Percentiles rank a stretch among this genome's conserved stretches.
These are phyloP conservation scores for Laterallus jamaicensis DNA, from an alignment of 2,113 vertebrate genomes.

Conservation along the genomic window DNA sequence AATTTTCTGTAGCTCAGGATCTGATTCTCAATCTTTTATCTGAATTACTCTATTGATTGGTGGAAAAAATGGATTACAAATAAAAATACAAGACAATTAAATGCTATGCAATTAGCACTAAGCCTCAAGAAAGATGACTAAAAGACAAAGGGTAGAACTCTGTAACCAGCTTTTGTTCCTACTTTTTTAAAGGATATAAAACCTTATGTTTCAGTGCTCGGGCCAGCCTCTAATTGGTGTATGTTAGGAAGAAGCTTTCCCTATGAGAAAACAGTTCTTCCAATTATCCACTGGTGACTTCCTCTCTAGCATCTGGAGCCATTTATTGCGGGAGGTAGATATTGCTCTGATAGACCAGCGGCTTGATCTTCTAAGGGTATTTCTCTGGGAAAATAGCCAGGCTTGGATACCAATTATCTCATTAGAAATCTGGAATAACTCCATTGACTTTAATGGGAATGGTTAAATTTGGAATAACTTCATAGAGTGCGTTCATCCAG, in stretches of 20 bases:
- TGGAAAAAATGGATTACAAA: conserved; percentile 32
- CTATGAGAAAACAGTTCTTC: not conserved
- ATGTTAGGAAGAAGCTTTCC: not conserved
- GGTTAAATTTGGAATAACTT: not conserved
- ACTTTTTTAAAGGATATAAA: not conserved
- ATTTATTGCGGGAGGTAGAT: not conserved
- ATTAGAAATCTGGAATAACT: not conserved
- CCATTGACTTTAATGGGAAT: not conserved
- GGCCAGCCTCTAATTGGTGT: not conserved
- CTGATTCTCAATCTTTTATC: conserved; percentile 14
- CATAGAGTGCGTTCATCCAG: not conserved
- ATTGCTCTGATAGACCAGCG: not conserved
- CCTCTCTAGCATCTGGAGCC: not conserved
- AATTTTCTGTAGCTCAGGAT: not conserved
- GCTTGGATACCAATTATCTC: not conserved
- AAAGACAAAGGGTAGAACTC: not conserved
- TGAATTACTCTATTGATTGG: conserved; percentile 44
- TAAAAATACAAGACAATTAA: conserved; percentile 52
- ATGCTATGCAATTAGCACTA: conserved; percentile 6
- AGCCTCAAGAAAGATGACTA: not conserved
- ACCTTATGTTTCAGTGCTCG: not conserved
- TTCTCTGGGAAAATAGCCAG: not conserved
- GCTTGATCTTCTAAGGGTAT: not conserved
- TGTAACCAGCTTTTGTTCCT: not conserved
- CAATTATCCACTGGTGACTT: not conserved